Conservation (phyloP, 2,888 invertebrate genomes). For the Hyles lineata region DNA sequence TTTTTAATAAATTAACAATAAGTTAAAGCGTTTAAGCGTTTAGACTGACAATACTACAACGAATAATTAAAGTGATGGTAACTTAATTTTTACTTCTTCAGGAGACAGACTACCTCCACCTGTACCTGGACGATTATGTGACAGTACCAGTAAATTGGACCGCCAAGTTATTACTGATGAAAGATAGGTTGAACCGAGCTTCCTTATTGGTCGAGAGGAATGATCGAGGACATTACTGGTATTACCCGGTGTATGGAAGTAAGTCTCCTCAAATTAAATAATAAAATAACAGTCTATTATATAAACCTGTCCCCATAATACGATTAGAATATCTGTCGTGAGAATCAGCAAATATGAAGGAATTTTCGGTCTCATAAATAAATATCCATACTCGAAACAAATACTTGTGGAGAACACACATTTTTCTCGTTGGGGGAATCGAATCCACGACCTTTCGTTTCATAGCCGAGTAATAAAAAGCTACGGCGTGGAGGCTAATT, state of each 20-base stretch:
- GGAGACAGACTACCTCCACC: conserved; percentile 53
- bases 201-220: conserved; percentile 57
- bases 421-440: no score
- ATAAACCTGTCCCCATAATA: no score
- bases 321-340: no score
- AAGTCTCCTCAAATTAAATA: conserved; percentile 13
- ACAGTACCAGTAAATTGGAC: conserved; percentile 59
- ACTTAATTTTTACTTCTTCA: conserved; percentile 36
- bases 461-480: background rate
- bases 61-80: no score
- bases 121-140: conserved; percentile 50
- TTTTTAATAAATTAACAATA: no score
- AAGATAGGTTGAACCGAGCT: conserved; percentile 41
- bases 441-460: no score
- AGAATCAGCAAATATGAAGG: no score
- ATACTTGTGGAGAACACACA: no score
- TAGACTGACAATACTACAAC: no score
- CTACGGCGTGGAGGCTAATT: background rate
- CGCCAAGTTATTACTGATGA: conserved; percentile 55
- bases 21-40: no score
- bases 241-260: conserved; percentile 52
- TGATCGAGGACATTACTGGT: conserved; percentile 59
- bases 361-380: no score
- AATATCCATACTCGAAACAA: no score
- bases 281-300: background rate